Evolutionary conservation across 2,888 invertebrate species (phyloP).

Genomic region (Silvanus unidentatus): DNA sequence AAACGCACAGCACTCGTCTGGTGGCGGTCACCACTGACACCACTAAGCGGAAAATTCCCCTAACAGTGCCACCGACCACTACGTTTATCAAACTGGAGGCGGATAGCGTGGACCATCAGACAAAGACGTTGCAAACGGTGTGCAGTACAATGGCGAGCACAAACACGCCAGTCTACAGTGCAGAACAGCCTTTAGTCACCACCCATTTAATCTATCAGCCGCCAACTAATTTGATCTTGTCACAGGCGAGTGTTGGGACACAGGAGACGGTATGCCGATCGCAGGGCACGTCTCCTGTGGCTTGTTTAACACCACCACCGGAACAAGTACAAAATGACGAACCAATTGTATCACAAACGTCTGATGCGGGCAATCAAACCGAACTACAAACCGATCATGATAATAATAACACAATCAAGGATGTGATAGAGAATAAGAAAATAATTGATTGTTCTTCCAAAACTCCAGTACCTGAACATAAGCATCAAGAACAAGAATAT

Average conservation of each 20-base stretch:
- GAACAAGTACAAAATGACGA: slow-evolving; percentile 43
- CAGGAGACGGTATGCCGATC: slow-evolving; percentile 41
- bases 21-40: slow-evolving; percentile 57
- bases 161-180: slow-evolving; percentile 44
- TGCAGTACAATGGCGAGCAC: slow-evolving; percentile 39
- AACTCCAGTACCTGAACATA: slow-evolving; percentile 5
- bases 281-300: slow-evolving; percentile 48
- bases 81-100: slow-evolving; percentile 68
- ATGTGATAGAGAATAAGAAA: slow-evolving; percentile 11
- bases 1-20: slow-evolving; percentile 62
- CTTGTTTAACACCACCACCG: slow-evolving; percentile 59
- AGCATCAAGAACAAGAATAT: not conserved
- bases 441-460: slow-evolving; percentile 3
- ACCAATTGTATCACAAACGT: slow-evolving; percentile 24
- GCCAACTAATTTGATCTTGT: slow-evolving; percentile 41
- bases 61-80: slow-evolving; percentile 46
- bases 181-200: slow-evolving; percentile 50
- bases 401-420: slow-evolving; percentile 29
- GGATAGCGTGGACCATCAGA: slow-evolving; percentile 46
- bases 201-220: slow-evolving; percentile 54
- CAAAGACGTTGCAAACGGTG: slow-evolving; percentile 43
- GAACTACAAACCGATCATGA: slow-evolving; percentile 69
- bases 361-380: slow-evolving; percentile 77
- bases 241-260: slow-evolving; percentile 25
- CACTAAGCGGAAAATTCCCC: slow-evolving; percentile 49